Evolutionary conservation across 2,113 vertebrate species (phyloP).

Genomic region (Anarrhichthys ocellatus): DNA sequence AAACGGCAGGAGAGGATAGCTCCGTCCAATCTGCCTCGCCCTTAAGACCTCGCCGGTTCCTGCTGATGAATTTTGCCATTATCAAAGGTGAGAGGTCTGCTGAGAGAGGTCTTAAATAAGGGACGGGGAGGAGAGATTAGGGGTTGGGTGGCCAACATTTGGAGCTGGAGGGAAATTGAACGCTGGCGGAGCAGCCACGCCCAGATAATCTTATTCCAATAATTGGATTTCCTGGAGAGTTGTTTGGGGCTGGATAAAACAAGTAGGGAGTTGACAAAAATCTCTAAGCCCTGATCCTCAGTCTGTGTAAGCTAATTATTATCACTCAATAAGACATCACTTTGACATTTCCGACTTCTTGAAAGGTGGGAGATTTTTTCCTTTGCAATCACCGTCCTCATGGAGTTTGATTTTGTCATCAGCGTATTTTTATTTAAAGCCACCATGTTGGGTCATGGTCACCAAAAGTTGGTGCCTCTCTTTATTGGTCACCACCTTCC

Average conservation of each 20-base stretch:
- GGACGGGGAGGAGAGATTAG: slow-evolving; percentile 25
- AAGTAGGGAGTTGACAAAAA: slow-evolving; percentile 28
- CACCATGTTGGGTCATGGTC: neutral
- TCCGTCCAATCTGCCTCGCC: slow-evolving; percentile 58
- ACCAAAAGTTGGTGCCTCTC: neutral
- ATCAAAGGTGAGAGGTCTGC: slow-evolving; percentile 73
- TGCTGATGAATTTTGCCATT: slow-evolving; percentile 73
- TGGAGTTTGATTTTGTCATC: neutral
- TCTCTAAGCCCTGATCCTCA: neutral
- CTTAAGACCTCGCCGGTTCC: slow-evolving; percentile 48
- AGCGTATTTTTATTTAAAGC: neutral
- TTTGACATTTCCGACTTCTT: slow-evolving; percentile 26
- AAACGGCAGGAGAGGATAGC: slow-evolving; percentile 35
- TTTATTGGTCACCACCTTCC: neutral
- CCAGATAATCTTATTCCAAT: slow-evolving; percentile 65
- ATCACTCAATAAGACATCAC: slow-evolving; percentile 25
- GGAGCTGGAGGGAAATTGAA: slow-evolving; percentile 47
- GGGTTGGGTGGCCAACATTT: slow-evolving; percentile 30
- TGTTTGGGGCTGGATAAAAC: slow-evolving; percentile 31
- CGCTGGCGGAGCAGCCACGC: slow-evolving; percentile 37
- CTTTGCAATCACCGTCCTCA: neutral
- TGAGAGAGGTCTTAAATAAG: slow-evolving; percentile 51
- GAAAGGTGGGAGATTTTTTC: neutral
- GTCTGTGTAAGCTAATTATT: slow-evolving; percentile 18
- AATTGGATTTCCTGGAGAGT: slow-evolving; percentile 68